Base-by-base conservation (phyloP, 1,140 invertebrate genomes). In the Drosophila mauritiana region DNA sequence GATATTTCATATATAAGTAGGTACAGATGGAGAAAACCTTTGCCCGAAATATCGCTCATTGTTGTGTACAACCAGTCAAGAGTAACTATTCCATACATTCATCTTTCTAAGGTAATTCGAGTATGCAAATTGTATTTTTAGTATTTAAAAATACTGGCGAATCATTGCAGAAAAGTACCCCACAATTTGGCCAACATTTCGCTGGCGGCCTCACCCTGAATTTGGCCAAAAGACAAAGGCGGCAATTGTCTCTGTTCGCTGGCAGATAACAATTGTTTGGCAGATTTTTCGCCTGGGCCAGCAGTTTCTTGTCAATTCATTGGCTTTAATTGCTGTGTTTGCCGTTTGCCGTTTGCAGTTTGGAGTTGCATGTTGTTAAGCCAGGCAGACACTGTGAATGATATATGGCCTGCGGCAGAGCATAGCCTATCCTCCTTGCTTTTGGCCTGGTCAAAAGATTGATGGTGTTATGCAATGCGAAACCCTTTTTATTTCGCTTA, bases 251-350 rank as follows among this genome's bases (percentile, higher is more conserved):
- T 72, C 68, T 8, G 31, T 8, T 10, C 31, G 31, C 31, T 62
- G 22, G 36, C 13, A 51, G 42, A 73, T 73, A 46, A 73, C 64
- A 77, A 77, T 78, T 51, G 63, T 63, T 70, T 42, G 61, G 65
- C 52, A 61, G 57, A 86, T 78, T 82, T 82, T 52, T 74, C 55
- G 69, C 63, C 62, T 61, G 61, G 67, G 53, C 48, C 67, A 45
- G 78, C 80, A 68, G 73, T 89, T 90, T 88, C 67, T 88, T 88
- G 84, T 89, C 84, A 88, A 88, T 89, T 88, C 84, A 88, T 77
- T 37, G 64, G 70, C 62, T 89, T 88, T 88, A 88, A 88, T 88
- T 88, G 80, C 83, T 65, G 61, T 65, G 61, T 51, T 63, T 42
- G 37, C 4, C 39, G 13, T 27, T 27, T 27, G 27, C 27, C 6